These are phyloP conservation scores for Himalopsyche phryganea DNA, from an alignment of 1,140 invertebrate species.

Conservation along the genomic window DNA sequence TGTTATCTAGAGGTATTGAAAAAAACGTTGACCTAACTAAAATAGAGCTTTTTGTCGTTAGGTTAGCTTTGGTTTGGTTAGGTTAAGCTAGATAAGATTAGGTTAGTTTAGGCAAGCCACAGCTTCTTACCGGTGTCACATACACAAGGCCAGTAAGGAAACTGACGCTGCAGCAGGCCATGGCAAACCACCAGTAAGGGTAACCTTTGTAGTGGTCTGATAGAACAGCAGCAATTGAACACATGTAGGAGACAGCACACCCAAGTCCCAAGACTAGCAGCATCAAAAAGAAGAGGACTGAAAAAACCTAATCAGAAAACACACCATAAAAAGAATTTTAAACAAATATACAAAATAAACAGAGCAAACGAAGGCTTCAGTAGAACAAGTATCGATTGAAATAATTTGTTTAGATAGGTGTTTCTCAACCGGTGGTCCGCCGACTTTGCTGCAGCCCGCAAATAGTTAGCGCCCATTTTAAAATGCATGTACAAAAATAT, in stretches of 20 bases:
- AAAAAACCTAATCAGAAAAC: conserved; percentile 58
- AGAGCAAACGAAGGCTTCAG: no score
- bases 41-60: no score
- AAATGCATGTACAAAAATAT: no score
- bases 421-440: no score
- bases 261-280: conserved; percentile 76
- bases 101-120: no score
- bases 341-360: no score
- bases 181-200: conserved; percentile 60
- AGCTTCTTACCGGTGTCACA: conserved; percentile 73
- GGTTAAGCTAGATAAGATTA: no score
- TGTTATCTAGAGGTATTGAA: not conserved
- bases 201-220: conserved; percentile 66
- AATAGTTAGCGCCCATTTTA: no score
- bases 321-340: conserved; percentile 1
- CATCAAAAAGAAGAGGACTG: conserved; percentile 87
- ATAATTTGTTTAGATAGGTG: no score
- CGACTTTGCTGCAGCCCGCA: no score
- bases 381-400: no score
- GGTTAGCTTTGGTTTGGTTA: no score
- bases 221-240: conserved; percentile 64
- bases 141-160: conserved; percentile 71
- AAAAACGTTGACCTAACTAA: not conserved
- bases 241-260: conserved; percentile 66
- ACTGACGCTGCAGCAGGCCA: conserved; percentile 56